Percentiles rank a stretch among this genome's conserved stretches.
Conservation (phyloP, 92 coral and sea anemone species). For the Epizoanthus rinbou region DNA sequence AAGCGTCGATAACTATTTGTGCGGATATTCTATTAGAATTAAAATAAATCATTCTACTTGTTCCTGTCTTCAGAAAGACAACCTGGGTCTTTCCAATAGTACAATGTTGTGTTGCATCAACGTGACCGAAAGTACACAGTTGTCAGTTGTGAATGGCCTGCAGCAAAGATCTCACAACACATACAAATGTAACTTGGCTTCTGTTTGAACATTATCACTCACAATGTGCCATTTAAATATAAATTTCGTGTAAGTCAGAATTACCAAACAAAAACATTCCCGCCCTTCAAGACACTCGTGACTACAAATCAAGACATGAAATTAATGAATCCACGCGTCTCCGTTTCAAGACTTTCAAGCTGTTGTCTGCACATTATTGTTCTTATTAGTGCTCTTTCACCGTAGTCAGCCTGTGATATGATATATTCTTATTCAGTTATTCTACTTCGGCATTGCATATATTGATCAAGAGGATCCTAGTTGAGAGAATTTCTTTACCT, state of each 20-base stretch:
- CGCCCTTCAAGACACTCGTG: conserved; percentile 1
- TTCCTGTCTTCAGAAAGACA: no score
- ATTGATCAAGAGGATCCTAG: no score
- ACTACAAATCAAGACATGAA: conserved; percentile 6
- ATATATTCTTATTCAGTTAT: not conserved
- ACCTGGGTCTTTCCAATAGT: no score
- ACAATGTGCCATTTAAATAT: not conserved
- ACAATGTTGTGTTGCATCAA: no score
- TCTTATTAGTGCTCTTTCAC: conserved; percentile 5
- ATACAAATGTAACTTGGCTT: no score
- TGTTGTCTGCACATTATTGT: conserved; percentile 9
- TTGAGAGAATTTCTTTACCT: not conserved
- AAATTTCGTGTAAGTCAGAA: not conserved
- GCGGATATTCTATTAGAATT: not conserved
- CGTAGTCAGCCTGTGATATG: conserved; percentile 1
- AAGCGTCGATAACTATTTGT: not conserved
- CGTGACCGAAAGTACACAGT: no score
- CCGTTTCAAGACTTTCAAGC: not conserved
- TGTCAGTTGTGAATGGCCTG: no score
- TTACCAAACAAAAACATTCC: not conserved
- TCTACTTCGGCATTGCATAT: not conserved
- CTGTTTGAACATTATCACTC: not conserved
- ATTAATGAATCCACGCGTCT: not conserved
- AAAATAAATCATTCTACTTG: no score
- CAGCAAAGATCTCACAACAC: no score